Evolutionary conservation across 2,113 vertebrate species (phyloP), one percentile per base, ranked within the genome.

Genomic region (Pelecanoides urinatrix): DNA sequence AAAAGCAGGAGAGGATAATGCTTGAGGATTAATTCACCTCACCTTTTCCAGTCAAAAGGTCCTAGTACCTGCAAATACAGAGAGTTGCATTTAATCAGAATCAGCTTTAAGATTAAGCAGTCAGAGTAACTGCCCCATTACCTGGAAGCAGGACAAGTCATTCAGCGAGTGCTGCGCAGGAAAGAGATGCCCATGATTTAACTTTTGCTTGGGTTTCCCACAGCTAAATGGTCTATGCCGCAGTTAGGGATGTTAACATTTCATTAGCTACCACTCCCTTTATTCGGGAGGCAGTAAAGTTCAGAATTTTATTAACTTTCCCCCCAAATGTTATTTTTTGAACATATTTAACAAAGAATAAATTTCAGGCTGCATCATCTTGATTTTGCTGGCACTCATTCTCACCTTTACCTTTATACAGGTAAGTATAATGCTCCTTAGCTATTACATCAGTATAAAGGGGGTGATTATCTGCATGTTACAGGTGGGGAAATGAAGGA

Each of bases 11-110:
- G 61, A 93, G 63, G 72, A 72, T 3, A 71, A 30, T 52, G 86
- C 76, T 53, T 14, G 68, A 89, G 88, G 92, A 84, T 93, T 45
- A 11, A 47, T 95, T 70, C 63, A 55, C 67, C 86, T 94, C 85
- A 34, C 59, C 42, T 82, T 77, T 74, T 71, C 88, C 94, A 92
- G 73, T 27, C 91, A 81, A n/a, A 67, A 84, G 67, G 44, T 95
- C 72, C 65, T n/a, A 42, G 86, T 67, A 91, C 86, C 96, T 95
- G 90, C 53, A 93, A 94, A 92, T 4, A 96, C 50, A 90, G 53
- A 89, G 65, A 94, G 42, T 11, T 83, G 72, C 10, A 45, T 68
- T 96, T 88, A 73, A 76, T 83, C 40, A 56, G 73, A 65, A 65
- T 36, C 34, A 58, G 50, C 27, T 44, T 88, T 11, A 34, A 68